Conservation (phyloP, 2,797 vertebrate genomes). For the Yasuhikotakia modesta region DNA sequence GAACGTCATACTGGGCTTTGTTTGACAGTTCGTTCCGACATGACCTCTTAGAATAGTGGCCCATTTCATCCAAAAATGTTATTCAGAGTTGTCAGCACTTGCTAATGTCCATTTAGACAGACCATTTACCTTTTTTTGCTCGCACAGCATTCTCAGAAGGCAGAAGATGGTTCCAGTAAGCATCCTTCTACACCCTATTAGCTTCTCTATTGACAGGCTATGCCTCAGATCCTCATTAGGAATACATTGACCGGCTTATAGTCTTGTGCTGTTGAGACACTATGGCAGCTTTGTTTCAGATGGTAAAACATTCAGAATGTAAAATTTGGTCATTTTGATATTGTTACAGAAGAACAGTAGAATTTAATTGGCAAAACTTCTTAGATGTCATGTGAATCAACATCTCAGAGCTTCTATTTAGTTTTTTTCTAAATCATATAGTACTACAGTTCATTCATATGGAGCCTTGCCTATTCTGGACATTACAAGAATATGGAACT, state of each 20-base stretch:
- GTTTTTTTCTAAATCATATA: not conserved
- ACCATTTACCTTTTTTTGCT: slow-evolving; percentile 23
- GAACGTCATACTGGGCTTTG: not conserved
- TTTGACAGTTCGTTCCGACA: not conserved
- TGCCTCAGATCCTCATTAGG: slow-evolving; percentile 27
- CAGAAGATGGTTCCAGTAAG: slow-evolving; percentile 40
- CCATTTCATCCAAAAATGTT: slow-evolving; percentile 8
- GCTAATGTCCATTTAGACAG: slow-evolving; percentile 10
- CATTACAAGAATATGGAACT: not conserved
- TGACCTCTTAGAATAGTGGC: slow-evolving; percentile 7
- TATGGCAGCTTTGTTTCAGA: not conserved
- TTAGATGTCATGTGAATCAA: not conserved
- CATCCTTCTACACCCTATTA: slow-evolving; percentile 39
- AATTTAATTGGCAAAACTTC: not conserved
- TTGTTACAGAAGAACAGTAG: not conserved
- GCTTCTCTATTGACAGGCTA: slow-evolving; percentile 33
- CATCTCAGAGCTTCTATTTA: not conserved
- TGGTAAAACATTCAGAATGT: not conserved
- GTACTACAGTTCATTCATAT: not conserved
- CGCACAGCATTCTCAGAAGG: slow-evolving; percentile 39
- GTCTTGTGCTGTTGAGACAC: not conserved
- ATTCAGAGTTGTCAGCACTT: slow-evolving; percentile 24
- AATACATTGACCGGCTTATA: not conserved
- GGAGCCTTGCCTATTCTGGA: not conserved
- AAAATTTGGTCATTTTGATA: not conserved